A percentile compares a stretch with the other conserved stretches of the same genome.
Evolutionary conservation across 2,113 vertebrate genomes (phyloP).

Genomic region (Pithys albifrons): DNA sequence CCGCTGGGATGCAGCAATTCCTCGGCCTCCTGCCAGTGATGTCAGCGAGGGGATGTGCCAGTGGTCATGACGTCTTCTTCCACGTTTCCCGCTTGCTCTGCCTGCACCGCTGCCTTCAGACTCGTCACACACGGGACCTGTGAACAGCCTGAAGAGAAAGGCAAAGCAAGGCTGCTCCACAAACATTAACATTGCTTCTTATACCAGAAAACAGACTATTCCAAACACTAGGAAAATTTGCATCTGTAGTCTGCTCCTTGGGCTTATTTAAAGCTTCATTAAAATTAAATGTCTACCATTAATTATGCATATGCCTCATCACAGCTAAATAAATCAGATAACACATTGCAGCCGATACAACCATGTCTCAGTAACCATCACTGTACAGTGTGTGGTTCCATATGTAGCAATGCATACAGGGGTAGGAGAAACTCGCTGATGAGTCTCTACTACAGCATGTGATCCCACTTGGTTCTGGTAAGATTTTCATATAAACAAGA

Average conservation of each 20-base stretch:
- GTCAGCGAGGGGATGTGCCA: accelerated
- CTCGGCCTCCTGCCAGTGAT: neutral
- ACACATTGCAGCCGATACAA: neutral
- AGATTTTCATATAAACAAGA: neutral
- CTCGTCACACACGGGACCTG: accelerated
- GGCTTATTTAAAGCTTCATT: neutral
- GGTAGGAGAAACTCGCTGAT: neutral
- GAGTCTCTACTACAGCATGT: neutral
- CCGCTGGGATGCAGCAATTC: accelerated
- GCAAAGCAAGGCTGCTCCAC: neutral
- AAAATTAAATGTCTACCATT: neutral
- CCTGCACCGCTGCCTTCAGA: accelerated
- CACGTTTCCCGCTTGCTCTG: neutral
- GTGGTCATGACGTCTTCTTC: accelerated
- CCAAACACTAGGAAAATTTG: neutral
- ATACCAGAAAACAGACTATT: neutral
- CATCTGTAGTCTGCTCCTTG: neutral
- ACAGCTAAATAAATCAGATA: neutral
- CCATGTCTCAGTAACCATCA: neutral
- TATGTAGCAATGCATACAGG: neutral
- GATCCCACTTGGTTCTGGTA: neutral
- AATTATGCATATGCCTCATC: neutral
- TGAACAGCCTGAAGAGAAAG: neutral
- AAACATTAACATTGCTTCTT: neutral
- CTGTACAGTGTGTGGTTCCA: neutral